Conservation (phyloP, 2,888 invertebrate species). For the Choreutis nemorana region DNA sequence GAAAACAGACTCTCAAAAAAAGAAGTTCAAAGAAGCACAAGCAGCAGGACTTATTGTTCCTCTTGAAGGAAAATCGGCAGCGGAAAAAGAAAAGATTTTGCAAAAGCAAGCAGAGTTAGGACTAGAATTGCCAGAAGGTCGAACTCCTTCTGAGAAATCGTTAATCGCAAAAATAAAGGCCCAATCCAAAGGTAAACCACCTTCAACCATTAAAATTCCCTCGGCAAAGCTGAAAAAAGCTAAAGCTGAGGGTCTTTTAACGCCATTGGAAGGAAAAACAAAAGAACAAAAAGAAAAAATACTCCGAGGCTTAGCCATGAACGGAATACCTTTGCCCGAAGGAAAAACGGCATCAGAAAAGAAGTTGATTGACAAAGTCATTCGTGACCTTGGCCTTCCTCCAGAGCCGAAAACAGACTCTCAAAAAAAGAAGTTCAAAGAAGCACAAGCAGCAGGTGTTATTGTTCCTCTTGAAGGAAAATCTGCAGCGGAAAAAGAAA, state of each 20-base stretch:
- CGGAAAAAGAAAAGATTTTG: conserved; percentile 19
- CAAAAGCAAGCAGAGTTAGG: conserved; percentile 15
- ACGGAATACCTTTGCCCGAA: conserved; percentile 14
- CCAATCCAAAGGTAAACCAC: background rate
- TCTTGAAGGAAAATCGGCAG: conserved; percentile 17
- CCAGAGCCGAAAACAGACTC: conserved; percentile 18
- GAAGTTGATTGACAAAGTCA: conserved; percentile 12
- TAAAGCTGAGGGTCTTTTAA: conserved; percentile 16
- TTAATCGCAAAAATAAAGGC: conserved; percentile 12
- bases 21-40: conserved; percentile 15
- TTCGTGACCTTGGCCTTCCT: conserved; percentile 14
- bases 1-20: conserved; percentile 13
- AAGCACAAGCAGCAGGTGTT: conserved; percentile 14
- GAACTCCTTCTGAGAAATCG: conserved; percentile 14
- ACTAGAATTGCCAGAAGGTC: conserved; percentile 18
- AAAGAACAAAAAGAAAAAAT: conserved; percentile 17
- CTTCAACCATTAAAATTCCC: background rate
- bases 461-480: conserved; percentile 12
- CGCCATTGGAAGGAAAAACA: conserved; percentile 18
- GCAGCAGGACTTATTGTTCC: conserved; percentile 18
- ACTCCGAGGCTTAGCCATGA: conserved; percentile 12
- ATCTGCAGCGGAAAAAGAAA: conserved; percentile 11
- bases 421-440: conserved; percentile 14
- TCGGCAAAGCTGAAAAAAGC: conserved; percentile 13
- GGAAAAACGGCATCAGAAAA: conserved; percentile 10